phyloP scores from a whole-genome alignment of 2,888 invertebrate species.

The Drosophila algonquin region DNA sequence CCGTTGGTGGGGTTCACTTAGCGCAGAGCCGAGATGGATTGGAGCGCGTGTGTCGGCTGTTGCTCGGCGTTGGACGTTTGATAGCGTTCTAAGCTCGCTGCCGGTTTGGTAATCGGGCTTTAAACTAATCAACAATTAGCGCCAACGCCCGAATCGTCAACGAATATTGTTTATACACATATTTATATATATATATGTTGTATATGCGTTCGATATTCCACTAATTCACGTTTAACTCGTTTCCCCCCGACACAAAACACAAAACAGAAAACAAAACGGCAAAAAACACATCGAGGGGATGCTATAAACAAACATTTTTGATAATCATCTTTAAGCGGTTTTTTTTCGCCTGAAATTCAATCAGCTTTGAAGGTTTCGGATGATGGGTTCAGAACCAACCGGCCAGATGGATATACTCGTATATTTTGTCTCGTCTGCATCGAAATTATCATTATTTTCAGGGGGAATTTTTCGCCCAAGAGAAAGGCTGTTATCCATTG shows the following conservation, averaged over 20 bases:
- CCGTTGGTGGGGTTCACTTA: neutral
- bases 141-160: slow-evolving; percentile 31
- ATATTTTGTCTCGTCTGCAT: too few species aligned
- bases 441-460: neutral
- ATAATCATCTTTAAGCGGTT: slow-evolving; percentile 9
- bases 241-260: slow-evolving; percentile 28
- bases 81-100: slow-evolving; percentile 66
- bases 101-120: slow-evolving; percentile 70
- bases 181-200: neutral
- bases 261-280: slow-evolving; percentile 1
- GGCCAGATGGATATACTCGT: too few species aligned
- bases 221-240: slow-evolving; percentile 64
- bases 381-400: neutral
- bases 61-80: slow-evolving; percentile 65
- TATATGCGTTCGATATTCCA: slow-evolving; percentile 7
- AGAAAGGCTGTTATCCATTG: slow-evolving; percentile 22
- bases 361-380: slow-evolving; percentile 7
- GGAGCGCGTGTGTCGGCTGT: slow-evolving; percentile 49
- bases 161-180: slow-evolving; percentile 6
- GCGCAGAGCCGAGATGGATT: slow-evolving; percentile 9
- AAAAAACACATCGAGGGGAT: neutral
- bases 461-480: slow-evolving; percentile 28
- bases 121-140: slow-evolving; percentile 77
- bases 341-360: slow-evolving; percentile 6
- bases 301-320: slow-evolving; percentile 30